phyloP scores from a whole-genome alignment of 2,113 vertebrate genomes.

The Gopherus flavomarginatus region DNA sequence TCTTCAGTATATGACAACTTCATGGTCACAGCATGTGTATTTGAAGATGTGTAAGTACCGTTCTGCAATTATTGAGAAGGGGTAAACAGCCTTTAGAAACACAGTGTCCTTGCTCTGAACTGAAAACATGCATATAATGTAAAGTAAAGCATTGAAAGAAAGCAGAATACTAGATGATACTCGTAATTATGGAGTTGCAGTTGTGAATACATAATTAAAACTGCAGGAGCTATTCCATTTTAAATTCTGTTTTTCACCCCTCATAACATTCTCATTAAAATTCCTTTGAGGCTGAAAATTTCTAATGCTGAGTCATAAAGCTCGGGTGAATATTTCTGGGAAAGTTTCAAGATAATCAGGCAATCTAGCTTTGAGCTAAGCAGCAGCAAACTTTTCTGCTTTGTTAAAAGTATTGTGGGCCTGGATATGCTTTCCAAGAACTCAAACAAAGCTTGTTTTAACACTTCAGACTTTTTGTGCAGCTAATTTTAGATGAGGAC shows the following conservation, averaged over 20 bases:
- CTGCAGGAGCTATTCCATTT: background rate
- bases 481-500: constrained; percentile 20
- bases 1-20: background rate
- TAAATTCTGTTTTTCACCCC: background rate
- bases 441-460: background rate
- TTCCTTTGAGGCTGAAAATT: background rate
- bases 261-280: background rate
- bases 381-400: background rate
- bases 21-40: background rate
- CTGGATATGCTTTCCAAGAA: background rate
- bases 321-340: background rate
- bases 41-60: background rate
- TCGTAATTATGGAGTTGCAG: background rate
- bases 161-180: background rate
- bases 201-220: background rate
- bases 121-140: background rate
- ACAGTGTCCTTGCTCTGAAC: background rate
- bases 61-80: constrained; percentile 7
- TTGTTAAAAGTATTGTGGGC: background rate
- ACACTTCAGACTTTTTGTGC: constrained; percentile 30
- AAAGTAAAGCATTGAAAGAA: constrained; percentile 17
- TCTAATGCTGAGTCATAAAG: background rate
- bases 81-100: constrained; percentile 22
- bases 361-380: background rate
- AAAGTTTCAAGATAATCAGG: background rate